Evolutionary conservation across 1,140 invertebrate species (phyloP), one percentile per base, ranked within the genome.

Genomic region (Drosophila sturtevanti): DNA sequence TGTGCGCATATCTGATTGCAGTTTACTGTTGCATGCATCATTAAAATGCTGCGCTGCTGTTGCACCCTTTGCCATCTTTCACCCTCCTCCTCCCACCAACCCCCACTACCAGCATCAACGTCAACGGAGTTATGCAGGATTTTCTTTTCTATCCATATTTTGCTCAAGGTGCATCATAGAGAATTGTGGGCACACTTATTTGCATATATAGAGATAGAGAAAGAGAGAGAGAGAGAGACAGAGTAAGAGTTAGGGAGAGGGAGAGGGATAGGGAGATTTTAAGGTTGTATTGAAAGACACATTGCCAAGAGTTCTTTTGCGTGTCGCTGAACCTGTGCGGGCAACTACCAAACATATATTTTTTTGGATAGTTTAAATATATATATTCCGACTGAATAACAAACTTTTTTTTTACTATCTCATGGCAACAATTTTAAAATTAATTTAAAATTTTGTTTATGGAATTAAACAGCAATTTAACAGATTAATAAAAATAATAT

Each of bases 1-100:
- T 89, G 85, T 89, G 84, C 84, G 84, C 84, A 89, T 89, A 89
- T 89, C 84, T 87, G 84, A 87, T 89, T 87, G 84, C 84, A 87
- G 82, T 87, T 87, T 87, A 87, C 82, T 87, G 84, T 87, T 87
- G 84, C 84, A 87, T 87, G 84, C 84, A 87, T 87, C 84, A 87
- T 87, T 87, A 87, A 87, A 87, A 87, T 89, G 79, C 41, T 87
- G 84, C 89, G 41, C 84, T 89, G 72, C 84, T 89, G 72, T 59
- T 16, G 12, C 51, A 31, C 34, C 35, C 51, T n/a, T 31, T 31
- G 37, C 18, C n/a, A 41, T 41, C 63, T 54, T 66, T 41, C 72
- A 63, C 64, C 54, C 60, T 37, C 44, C 63, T 66, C 67, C 74
- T 66, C 70, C 81, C 78, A 61, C 78, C 78, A 78, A 79, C 74